A percentile compares a stretch with the other conserved stretches of the same genome.
Conservation (phyloP, 1,140 invertebrate genomes). For the Trichonephila inaurata region DNA sequence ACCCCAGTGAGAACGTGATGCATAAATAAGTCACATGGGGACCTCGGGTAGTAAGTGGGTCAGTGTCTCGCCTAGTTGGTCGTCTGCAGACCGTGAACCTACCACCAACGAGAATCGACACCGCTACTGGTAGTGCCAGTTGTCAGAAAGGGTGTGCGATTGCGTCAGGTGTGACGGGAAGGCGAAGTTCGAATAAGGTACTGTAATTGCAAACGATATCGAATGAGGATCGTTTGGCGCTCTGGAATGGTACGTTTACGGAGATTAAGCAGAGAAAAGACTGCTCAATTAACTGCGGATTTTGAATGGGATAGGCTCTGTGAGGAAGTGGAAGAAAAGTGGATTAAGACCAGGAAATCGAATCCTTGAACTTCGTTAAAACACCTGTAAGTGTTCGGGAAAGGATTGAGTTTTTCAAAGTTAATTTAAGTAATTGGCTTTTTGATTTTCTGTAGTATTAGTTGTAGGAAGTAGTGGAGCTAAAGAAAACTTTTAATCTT, state of each 20-base stretch:
- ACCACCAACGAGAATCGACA: not conserved
- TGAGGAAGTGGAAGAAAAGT: not conserved
- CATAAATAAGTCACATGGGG: not conserved
- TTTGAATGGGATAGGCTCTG: not conserved
- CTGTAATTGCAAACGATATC: constrained; percentile 26
- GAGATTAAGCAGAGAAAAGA: not conserved
- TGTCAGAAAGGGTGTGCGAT: not conserved
- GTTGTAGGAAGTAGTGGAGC: too few relatives aligned
- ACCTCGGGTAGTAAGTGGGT: not conserved
- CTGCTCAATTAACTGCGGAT: not conserved
- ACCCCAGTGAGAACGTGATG: too few relatives aligned
- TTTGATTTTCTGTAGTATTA: too few relatives aligned
- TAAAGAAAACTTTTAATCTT: too few relatives aligned
- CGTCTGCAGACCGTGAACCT: constrained; percentile 14
- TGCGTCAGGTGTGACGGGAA: constrained; percentile 10
- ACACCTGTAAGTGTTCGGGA: too few relatives aligned
- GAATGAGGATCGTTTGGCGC: not conserved
- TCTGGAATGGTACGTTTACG: not conserved
- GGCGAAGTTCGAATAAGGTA: not conserved
- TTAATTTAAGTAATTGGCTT: too few relatives aligned
- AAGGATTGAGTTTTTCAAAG: too few relatives aligned
- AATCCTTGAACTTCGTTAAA: too few relatives aligned
- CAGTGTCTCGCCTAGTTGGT: constrained; percentile 26
- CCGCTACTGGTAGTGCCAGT: not conserved
- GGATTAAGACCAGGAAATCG: too few relatives aligned